Evolutionary conservation across 2,797 vertebrate genomes (phyloP).

Genomic region (Pelodytes ibericus): DNA sequence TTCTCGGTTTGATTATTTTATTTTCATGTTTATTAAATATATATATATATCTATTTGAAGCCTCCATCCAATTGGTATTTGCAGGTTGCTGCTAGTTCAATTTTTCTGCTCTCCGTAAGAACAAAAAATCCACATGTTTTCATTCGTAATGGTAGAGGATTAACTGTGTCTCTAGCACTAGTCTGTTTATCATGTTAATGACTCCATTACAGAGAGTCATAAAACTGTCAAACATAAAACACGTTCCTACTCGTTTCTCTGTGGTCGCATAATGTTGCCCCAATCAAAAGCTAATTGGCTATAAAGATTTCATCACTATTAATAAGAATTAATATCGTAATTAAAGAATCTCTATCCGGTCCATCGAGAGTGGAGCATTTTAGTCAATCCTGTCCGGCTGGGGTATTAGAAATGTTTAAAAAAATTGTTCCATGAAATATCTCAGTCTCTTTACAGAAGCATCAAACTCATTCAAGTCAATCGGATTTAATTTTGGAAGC

Average conservation of each 20-base stretch:
- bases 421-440: too few relatives aligned
- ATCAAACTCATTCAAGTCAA: too few relatives aligned
- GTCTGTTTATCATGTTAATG: slow-evolving; percentile 31
- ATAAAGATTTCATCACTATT: slow-evolving; percentile 34
- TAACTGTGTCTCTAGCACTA: slow-evolving; percentile 21
- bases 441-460: too few relatives aligned
- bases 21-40: too few relatives aligned
- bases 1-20: too few relatives aligned
- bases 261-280: slow-evolving; percentile 6
- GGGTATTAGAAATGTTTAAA: not conserved
- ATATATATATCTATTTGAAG: too few relatives aligned
- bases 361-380: not conserved
- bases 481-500: too few relatives aligned
- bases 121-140: slow-evolving; percentile 22
- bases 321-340: slow-evolving; percentile 7
- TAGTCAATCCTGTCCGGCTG: too few relatives aligned
- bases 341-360: slow-evolving; percentile 19
- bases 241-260: not conserved
- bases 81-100: too few relatives aligned
- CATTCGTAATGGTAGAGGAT: not conserved
- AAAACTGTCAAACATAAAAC: slow-evolving; percentile 35
- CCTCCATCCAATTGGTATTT: too few relatives aligned
- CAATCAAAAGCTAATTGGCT: slow-evolving; percentile 10
- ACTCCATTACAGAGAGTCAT: slow-evolving; percentile 30
- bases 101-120: too few relatives aligned